Percentiles rank a stretch among this genome's conserved stretches.
These are phyloP conservation scores for Xyliphius kryptos DNA, from an alignment of 2,113 vertebrate species.

Conservation along the genomic window DNA sequence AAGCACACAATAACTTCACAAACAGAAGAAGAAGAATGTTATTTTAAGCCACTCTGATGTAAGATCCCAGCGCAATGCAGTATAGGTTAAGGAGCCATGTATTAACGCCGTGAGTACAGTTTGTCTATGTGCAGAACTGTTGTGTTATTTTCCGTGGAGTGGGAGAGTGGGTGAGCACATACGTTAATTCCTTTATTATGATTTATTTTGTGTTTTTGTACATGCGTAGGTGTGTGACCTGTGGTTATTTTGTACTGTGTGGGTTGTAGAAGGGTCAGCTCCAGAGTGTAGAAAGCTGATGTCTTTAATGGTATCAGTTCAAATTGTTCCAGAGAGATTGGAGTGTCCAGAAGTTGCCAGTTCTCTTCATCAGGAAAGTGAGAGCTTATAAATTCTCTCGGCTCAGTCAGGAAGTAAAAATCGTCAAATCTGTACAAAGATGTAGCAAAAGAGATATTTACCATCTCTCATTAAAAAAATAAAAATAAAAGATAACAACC, in stretches of 20 bases:
- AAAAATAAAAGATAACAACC: too few relatives aligned
- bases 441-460: too few relatives aligned
- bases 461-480: too few relatives aligned
- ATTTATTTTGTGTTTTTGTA: not conserved
- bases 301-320: conserved; percentile 55
- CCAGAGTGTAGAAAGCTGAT: conserved; percentile 53
- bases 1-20: conserved; percentile 35
- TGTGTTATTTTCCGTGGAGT: too few relatives aligned
- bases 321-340: conserved; percentile 32
- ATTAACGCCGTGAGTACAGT: conserved; percentile 15
- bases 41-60: conserved; percentile 29
- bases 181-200: not conserved
- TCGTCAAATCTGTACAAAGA: conserved; percentile 45
- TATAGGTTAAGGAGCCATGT: conserved; percentile 16
- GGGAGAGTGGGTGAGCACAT: too few relatives aligned
- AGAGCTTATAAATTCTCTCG: conserved; percentile 53
- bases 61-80: conserved; percentile 16
- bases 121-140: not conserved
- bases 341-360: conserved; percentile 55
- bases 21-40: conserved; percentile 26
- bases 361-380: conserved; percentile 51
- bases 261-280: conserved; percentile 52
- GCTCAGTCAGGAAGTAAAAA: conserved; percentile 60
- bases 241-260: conserved; percentile 49
- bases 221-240: conserved; percentile 39